A percentile compares a stretch with the other conserved stretches of the same genome.
Evolutionary conservation across 2,113 vertebrate species (phyloP).

Genomic region (Dunckerocampus dactyliophorus): DNA sequence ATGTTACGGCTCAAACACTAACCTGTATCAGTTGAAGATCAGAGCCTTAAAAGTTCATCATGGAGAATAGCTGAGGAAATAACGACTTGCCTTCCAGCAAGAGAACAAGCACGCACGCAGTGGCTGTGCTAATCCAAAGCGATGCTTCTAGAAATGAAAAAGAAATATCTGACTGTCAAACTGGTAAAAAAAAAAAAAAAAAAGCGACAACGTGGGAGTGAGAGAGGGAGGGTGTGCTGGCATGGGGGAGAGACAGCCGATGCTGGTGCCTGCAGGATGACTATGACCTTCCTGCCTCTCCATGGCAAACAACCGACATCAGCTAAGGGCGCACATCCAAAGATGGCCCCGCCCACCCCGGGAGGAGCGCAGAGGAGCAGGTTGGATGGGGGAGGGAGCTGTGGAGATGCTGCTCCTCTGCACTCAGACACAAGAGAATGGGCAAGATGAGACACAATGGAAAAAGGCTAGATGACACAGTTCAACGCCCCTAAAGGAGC

Average conservation of each 20-base stretch:
- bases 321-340: slow-evolving; percentile 39
- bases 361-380: slow-evolving; percentile 33
- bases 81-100: slow-evolving; percentile 41
- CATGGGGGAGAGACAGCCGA: slow-evolving; percentile 12
- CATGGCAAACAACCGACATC: slow-evolving; percentile 43
- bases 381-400: slow-evolving; percentile 50
- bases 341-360: slow-evolving; percentile 54
- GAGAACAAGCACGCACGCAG: slow-evolving; percentile 19
- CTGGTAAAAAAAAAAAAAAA: neutral
- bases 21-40: slow-evolving; percentile 56
- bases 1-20: slow-evolving; percentile 36
- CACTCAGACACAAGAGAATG: slow-evolving; percentile 3
- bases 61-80: slow-evolving; percentile 43
- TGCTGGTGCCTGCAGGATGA: slow-evolving; percentile 30
- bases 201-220: slow-evolving; percentile 5
- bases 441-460: slow-evolving; percentile 41
- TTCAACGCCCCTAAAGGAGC: slow-evolving; percentile 5
- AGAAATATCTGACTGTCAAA: neutral
- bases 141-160: slow-evolving; percentile 19
- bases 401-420: slow-evolving; percentile 32
- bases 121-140: slow-evolving; percentile 19
- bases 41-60: slow-evolving; percentile 49
- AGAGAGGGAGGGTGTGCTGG: slow-evolving; percentile 6
- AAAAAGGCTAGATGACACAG: slow-evolving; percentile 24
- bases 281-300: slow-evolving; percentile 59